Evolutionary conservation across 2,888 invertebrate genomes (phyloP), one percentile per base, ranked within the genome.

Genomic region (Empis livida): DNA sequence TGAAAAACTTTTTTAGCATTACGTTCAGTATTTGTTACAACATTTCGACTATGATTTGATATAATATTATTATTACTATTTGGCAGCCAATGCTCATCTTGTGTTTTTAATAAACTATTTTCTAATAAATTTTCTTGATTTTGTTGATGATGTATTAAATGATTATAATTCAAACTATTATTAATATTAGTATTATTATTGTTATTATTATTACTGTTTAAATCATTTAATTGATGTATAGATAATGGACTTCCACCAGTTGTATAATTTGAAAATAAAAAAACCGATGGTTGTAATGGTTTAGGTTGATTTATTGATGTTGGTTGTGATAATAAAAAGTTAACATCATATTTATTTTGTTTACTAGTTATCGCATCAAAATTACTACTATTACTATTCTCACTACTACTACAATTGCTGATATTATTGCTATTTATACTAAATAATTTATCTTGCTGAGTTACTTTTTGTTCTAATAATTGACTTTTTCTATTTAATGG

Each of bases 231-330:
- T 27, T 45, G 41, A 32, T 47, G 42, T 44, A 47, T 45, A 51
- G 55, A 50, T 51, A 54, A 15, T 17, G 47, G 43, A 40, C 47
- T 53, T 10, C 51, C 40, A 39, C 44, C 42, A 44, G 53, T 51
- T 31, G 64, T 59, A 47, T 63, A 64, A 51, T 67, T 67, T 27
- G 68, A 64, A 54, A 63, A 62, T 51, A 67, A 63, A 51, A 64
- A 65, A 27, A 67, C 61, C 13, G 68, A 67, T 44, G 66, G 62
- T 44, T 64, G 63, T 38, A 66, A 54, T 5, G 68, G 62, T 43
- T 64, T 65, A 8, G 60, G 52, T 16, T 58, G 55, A 20, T 52
- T 58, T 40, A 57, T 51, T 13, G 51, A 55, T 42, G 47, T 48
- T 10, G 45, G 46, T 43, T 55, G 53, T 10, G 57, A 55, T 15